Evolutionary conservation across 2,888 invertebrate genomes (phyloP).

Genomic region (Tipula helvola): DNA sequence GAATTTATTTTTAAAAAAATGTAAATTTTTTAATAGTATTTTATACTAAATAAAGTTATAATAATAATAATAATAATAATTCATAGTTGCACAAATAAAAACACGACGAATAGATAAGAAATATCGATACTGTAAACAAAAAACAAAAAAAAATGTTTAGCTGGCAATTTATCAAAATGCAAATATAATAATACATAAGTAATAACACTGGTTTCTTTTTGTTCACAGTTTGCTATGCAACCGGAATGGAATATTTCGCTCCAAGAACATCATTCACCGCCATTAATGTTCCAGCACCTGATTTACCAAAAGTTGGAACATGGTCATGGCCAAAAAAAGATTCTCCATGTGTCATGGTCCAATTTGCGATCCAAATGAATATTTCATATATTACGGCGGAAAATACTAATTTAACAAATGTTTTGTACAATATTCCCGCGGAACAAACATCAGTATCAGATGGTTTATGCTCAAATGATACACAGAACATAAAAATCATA

Average conservation of each 20-base stretch:
- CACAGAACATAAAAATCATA: slow-evolving; percentile 29
- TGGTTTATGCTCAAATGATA: slow-evolving; percentile 32
- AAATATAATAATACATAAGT: background rate
- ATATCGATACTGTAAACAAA: background rate
- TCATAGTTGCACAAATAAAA: background rate
- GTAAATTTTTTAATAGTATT: too few species aligned
- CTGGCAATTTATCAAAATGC: background rate
- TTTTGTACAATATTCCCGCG: slow-evolving; percentile 36
- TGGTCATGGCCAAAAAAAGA: slow-evolving; percentile 35
- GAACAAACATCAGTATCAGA: slow-evolving; percentile 28
- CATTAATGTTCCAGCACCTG: background rate
- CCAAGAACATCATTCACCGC: background rate
- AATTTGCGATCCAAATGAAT: slow-evolving; percentile 54
- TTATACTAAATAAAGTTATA: too few species aligned
- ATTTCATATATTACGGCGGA: slow-evolving; percentile 35
- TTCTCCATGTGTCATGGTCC: slow-evolving; percentile 47
- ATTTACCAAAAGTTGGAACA: slow-evolving; percentile 31
- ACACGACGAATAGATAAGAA: background rate
- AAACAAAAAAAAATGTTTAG: background rate
- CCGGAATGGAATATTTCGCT: background rate
- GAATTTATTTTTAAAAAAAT: too few species aligned
- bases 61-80: too few species aligned
- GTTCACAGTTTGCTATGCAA: background rate
- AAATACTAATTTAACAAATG: slow-evolving; percentile 17
- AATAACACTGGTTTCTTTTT: background rate